Evolutionary conservation across 2,113 vertebrate species (phyloP).

Genomic region (Cervus canadensis): DNA sequence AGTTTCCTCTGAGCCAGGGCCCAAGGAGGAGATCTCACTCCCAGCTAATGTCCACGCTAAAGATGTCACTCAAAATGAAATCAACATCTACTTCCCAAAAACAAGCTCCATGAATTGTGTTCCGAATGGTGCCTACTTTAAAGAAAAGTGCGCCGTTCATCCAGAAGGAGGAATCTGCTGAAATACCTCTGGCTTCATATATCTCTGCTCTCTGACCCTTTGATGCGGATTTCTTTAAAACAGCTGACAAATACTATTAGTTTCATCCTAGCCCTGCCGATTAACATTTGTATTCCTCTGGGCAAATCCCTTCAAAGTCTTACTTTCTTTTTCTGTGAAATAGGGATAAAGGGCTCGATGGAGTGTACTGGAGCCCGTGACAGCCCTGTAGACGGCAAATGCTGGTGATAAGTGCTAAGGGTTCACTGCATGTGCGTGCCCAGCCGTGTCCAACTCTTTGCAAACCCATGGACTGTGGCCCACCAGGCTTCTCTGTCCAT

Average conservation of each 20-base stretch:
- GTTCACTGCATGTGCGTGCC: rapidly evolving
- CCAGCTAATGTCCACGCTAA: neutral
- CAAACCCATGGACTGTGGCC: neutral
- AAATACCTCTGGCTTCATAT: neutral
- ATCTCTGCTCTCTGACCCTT: neutral
- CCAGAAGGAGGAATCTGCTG: neutral
- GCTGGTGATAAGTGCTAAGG: neutral
- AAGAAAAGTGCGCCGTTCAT: neutral
- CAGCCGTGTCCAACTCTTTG: neutral
- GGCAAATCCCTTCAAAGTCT: neutral
- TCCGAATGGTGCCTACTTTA: neutral
- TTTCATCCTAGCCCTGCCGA: neutral
- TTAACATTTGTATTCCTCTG: neutral
- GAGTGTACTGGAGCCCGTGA: rapidly evolving
- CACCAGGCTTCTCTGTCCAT: neutral
- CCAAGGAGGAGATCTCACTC: neutral
- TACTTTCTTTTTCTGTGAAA: neutral
- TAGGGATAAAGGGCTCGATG: neutral
- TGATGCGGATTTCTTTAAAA: neutral
- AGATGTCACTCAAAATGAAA: conserved; percentile 46
- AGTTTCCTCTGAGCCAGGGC: neutral
- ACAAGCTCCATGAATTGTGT: neutral
- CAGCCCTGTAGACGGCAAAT: rapidly evolving
- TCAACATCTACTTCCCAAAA: conserved; percentile 3
- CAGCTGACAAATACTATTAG: neutral